Evolutionary conservation across 2,797 vertebrate species (phyloP).

Genomic region (Sebastes paucispinis): DNA sequence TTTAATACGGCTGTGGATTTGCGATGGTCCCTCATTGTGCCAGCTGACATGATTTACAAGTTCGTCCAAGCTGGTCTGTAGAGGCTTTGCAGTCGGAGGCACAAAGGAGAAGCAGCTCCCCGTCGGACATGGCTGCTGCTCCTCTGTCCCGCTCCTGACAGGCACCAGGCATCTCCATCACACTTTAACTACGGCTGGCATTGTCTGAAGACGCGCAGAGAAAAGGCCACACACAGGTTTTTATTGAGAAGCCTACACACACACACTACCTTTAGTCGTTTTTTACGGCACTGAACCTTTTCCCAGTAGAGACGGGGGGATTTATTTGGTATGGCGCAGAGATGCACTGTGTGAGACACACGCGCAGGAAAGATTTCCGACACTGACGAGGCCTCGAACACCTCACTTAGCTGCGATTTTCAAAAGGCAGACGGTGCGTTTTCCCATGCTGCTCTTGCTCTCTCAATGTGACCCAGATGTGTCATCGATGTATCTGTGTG

Average conservation of each 20-base stretch:
- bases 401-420: slow-evolving; percentile 18
- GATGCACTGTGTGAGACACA: slow-evolving; percentile 16
- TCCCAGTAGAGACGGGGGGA: slow-evolving; percentile 26
- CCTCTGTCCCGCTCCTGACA: slow-evolving; percentile 43
- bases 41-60: slow-evolving; percentile 61
- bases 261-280: slow-evolving; percentile 38
- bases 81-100: slow-evolving; percentile 16
- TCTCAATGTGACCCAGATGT: slow-evolving; percentile 48
- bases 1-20: not conserved
- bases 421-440: not conserved
- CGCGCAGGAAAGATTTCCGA: slow-evolving; percentile 11
- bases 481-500: slow-evolving; percentile 35
- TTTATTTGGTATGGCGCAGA: slow-evolving; percentile 34
- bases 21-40: slow-evolving; percentile 7
- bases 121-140: slow-evolving; percentile 43
- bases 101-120: slow-evolving; percentile 54
- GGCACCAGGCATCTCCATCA: slow-evolving; percentile 62
- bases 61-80: slow-evolving; percentile 35
- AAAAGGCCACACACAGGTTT: slow-evolving; percentile 70
- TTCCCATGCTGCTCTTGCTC: slow-evolving; percentile 22
- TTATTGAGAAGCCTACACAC: slow-evolving; percentile 54
- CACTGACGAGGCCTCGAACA: slow-evolving; percentile 18
- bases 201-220: slow-evolving; percentile 58
- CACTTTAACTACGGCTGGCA: slow-evolving; percentile 58
- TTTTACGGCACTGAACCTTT: slow-evolving; percentile 39